Evolutionary conservation across 2,888 invertebrate genomes (phyloP).

Genomic region (Caenorhabditis virilis): DNA sequence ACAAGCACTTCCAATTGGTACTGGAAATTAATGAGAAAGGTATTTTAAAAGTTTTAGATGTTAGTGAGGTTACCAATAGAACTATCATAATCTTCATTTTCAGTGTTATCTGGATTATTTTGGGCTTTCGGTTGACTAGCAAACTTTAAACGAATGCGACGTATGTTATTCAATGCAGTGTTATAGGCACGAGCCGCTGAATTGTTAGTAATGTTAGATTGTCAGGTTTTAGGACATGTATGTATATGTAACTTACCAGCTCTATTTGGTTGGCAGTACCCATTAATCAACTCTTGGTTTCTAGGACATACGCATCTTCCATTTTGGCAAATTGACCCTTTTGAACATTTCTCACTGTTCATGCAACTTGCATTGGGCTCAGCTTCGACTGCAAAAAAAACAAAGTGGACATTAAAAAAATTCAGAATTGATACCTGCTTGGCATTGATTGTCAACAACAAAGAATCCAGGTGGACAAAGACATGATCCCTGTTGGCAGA

Average conservation of each 20-base stretch:
- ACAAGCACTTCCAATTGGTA: conserved; percentile 57
- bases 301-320: conserved; percentile 54
- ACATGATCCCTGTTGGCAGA: conserved; percentile 56
- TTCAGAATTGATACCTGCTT: conserved; percentile 12
- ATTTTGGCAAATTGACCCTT: conserved; percentile 63
- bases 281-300: conserved; percentile 50
- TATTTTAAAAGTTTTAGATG: not conserved
- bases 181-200: conserved; percentile 26
- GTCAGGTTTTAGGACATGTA: not conserved
- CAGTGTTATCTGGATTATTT: conserved; percentile 9
- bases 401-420: not conserved
- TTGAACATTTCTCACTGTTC: conserved; percentile 56
- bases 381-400: conserved; percentile 37
- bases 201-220: not conserved
- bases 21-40: conserved; percentile 22
- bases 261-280: conserved; percentile 63
- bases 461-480: conserved; percentile 42
- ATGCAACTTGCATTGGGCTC: conserved; percentile 46
- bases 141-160: conserved; percentile 26
- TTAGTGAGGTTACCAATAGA: conserved; percentile 16
- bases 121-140: conserved; percentile 27
- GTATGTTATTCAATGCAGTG: conserved; percentile 31
- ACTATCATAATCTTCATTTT: conserved; percentile 1
- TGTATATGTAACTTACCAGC: conserved; percentile 54
- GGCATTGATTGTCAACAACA: conserved; percentile 22